Percentiles rank a stretch among this genome's conserved stretches.
Conservation (phyloP, 2,797 vertebrate genomes). For the Melanotaenia boesemani region DNA sequence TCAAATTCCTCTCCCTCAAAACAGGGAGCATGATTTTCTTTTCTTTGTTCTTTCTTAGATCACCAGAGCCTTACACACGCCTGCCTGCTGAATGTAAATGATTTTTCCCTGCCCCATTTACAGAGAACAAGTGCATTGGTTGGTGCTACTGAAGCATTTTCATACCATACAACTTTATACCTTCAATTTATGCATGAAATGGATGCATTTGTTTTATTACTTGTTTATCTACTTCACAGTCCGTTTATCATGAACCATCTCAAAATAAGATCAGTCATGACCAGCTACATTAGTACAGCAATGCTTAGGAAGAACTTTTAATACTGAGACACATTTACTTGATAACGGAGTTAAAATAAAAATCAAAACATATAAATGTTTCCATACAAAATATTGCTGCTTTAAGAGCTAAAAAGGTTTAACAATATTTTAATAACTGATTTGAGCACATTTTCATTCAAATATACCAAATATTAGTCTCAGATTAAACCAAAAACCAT, state of each 20-base stretch:
- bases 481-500: not conserved
- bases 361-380: not conserved
- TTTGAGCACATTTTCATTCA: not conserved
- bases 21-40: not conserved
- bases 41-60: not conserved
- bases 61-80: not conserved
- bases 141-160: slow-evolving; percentile 1
- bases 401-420: not conserved
- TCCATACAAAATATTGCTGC: not conserved
- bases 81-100: slow-evolving; percentile 19
- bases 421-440: not conserved
- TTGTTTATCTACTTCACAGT: not conserved
- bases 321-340: not conserved
- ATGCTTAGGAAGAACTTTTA: not conserved
- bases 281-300: not conserved
- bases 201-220: not conserved
- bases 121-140: not conserved
- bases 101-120: not conserved
- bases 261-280: not conserved
- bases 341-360: not conserved
- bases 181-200: not conserved
- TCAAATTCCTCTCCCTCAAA: slow-evolving; percentile 42
- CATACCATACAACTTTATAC: not conserved
- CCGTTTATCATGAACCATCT: not conserved
- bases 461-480: not conserved